Evolutionary conservation across 2,888 invertebrate species (phyloP).

Genomic region (Gnatocerus cornutus): DNA sequence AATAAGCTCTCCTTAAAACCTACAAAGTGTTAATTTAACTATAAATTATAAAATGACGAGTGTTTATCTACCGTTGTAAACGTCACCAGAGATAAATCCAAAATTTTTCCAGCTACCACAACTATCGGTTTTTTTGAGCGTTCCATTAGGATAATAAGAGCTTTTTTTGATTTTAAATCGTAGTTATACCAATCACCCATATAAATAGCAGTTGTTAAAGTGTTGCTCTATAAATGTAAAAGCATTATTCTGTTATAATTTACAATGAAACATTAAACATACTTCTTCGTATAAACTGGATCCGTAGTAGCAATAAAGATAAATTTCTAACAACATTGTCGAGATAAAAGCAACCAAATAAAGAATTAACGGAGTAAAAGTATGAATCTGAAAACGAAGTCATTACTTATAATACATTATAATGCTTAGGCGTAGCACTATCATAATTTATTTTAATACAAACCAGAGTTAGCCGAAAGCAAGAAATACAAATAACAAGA

Average conservation of each 20-base stretch:
- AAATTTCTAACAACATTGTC: background rate
- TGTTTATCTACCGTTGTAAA: too few species aligned
- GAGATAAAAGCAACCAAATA: background rate
- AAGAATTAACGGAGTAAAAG: background rate
- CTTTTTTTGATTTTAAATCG: slow-evolving; percentile 67
- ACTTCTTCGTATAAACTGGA: slow-evolving; percentile 7
- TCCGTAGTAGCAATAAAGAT: slow-evolving; percentile 18
- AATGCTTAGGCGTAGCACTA: too few species aligned
- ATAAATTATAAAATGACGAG: too few species aligned
- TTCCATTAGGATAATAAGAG: slow-evolving; percentile 71
- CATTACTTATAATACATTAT: too few species aligned
- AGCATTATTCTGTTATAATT: background rate
- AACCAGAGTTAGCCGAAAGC: slow-evolving; percentile 19
- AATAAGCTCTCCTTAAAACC: too few species aligned
- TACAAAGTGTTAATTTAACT: too few species aligned
- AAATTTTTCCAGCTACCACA: slow-evolving; percentile 70
- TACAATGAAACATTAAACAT: background rate
- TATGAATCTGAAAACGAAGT: background rate
- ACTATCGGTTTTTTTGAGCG: slow-evolving; percentile 71
- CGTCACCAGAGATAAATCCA: slow-evolving; percentile 73
- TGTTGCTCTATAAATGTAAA: slow-evolving; percentile 67
- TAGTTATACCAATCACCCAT: slow-evolving; percentile 67
- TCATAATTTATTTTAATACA: background rate
- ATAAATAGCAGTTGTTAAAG: slow-evolving; percentile 69
- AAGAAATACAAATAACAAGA: slow-evolving; percentile 18